Evolutionary conservation across 2,888 invertebrate genomes (phyloP), one percentile per base, ranked within the genome.

Genomic region (Lucinisca nassula): DNA sequence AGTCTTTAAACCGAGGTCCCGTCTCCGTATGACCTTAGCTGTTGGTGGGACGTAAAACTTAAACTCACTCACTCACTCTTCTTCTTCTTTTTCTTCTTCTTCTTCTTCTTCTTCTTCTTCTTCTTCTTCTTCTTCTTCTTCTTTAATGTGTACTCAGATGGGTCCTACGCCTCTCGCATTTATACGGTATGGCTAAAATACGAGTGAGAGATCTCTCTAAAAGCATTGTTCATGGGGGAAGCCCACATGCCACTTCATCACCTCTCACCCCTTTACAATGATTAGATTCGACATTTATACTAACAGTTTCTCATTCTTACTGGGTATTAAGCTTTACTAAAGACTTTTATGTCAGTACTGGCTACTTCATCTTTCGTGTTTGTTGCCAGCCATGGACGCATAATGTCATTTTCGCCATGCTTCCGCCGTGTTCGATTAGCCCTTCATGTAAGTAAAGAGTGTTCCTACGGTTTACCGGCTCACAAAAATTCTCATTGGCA

Each of bases 361-460:
- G 17, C 67, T 67, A 35, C 4, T 21, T 67, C 32, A 67, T 35
- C 32, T 10, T 4, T 1, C 35, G 17, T 35, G 35, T 67, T 17
- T 32, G 30, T 35, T 67, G 35, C 67, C 35, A 35, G 67, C 35
- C 27, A 4, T 21, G 67, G 67, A 35, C 67, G 35, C 12, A 35
- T 67, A n/a, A 67, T 67, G 67, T 35, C 67, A 67, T 67, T 67
- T 67, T 67, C 67, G 2, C 67, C 67, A 35, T 67, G 32, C 67
- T 67, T 67, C 67, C 67, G 35, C 30, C 67, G 30, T 35, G 67
- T 67, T 67, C 67, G 35, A 67, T 67, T 67, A 67, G 30, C 30
- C 12, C 17, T 17, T 1, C 35, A 67, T 21, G 30, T 67, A 35
- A 21, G 17, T 21, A 67, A 12, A 12, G 6, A 6, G 67, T 67